phyloP scores from a whole-genome alignment of 2,113 vertebrate genomes.

The Heteronetta atricapilla region DNA sequence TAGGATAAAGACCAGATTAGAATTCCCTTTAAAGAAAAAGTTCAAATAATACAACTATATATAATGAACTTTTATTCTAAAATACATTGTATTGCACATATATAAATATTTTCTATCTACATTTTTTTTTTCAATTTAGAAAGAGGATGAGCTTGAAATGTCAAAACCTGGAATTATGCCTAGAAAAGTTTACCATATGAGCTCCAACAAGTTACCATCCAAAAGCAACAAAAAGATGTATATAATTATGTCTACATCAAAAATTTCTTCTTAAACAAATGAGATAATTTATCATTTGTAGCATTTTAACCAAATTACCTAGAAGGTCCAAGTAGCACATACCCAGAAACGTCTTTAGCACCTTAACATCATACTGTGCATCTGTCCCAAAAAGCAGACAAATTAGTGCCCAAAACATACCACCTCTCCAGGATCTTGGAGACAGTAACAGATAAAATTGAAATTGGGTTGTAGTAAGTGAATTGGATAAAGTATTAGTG shows the following conservation, averaged over 20 bases:
- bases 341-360: not conserved
- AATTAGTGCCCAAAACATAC: not conserved
- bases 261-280: not conserved
- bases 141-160: not conserved
- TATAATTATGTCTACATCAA: not conserved
- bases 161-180: not conserved
- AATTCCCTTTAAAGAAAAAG: not conserved
- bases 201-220: not conserved
- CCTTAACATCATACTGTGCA: not conserved
- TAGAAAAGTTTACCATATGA: not conserved
- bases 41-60: not conserved
- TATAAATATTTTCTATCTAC: not conserved
- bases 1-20: not conserved
- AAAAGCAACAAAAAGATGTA: not conserved
- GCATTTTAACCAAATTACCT: not conserved
- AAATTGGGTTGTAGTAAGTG: not conserved
- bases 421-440: not conserved
- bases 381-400: not conserved
- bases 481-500: not conserved
- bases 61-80: not conserved
- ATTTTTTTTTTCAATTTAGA: not conserved
- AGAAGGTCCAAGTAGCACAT: not conserved
- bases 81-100: not conserved
- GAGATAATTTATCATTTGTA: not conserved
- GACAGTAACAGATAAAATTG: not conserved